Conservation (phyloP, 1,140 invertebrate genomes). For the Acromyrmex echinatior region DNA sequence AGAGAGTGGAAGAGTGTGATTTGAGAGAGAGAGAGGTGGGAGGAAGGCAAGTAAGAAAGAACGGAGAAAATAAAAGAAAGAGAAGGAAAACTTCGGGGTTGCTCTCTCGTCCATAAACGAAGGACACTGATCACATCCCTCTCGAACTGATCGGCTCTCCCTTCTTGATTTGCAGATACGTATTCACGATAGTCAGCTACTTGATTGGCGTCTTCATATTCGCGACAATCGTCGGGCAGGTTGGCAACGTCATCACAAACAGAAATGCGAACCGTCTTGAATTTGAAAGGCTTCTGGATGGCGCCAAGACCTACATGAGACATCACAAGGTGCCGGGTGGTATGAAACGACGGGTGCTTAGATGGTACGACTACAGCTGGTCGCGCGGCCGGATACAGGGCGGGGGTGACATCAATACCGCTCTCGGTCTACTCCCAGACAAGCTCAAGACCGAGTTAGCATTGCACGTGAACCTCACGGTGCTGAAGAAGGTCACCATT, state of each 20-base stretch:
- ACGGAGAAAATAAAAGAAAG: conserved; percentile 69
- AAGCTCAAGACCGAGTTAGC: conserved; percentile 98
- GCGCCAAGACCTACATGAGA: conserved; percentile 98
- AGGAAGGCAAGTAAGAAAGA: conserved; percentile 69
- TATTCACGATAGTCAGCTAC: conserved; percentile 98
- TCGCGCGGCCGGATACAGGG: conserved; percentile 98
- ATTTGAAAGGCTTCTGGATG: conserved; percentile 97
- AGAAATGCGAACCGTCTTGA: conserved; percentile 98
- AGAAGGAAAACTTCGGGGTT: conserved; percentile 85
- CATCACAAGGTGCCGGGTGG: conserved; percentile 98
- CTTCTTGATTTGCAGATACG: conserved; percentile 91
- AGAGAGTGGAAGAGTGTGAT: neutral
- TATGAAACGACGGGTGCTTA: conserved; percentile 96
- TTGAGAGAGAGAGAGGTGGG: conserved; percentile 20
- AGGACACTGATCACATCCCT: conserved; percentile 72
- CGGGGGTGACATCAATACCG: conserved; percentile 98
- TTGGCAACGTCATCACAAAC: conserved; percentile 99
- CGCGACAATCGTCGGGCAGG: conserved; percentile 99
- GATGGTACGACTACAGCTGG: conserved; percentile 99
- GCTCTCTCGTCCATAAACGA: conserved; percentile 80
- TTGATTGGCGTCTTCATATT: conserved; percentile 99
- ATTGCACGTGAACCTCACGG: conserved; percentile 97
- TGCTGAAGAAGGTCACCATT: conserved; percentile 95
- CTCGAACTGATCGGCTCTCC: conserved; percentile 80
- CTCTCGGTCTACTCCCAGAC: conserved; percentile 96